phyloP scores from a whole-genome alignment of 1,140 invertebrate genomes.

The Onthophagus taurus region DNA sequence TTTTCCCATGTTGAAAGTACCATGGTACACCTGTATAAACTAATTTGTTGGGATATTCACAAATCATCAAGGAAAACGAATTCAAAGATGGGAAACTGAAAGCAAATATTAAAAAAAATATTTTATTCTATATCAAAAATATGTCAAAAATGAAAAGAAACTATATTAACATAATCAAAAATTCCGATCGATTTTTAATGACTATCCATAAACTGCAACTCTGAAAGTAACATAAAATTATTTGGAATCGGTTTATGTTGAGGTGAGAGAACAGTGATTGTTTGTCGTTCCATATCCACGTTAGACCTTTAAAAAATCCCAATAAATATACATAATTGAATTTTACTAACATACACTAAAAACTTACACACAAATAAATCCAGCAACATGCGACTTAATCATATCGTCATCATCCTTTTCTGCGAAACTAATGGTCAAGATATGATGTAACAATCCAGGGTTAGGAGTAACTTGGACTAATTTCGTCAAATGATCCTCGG shows the following conservation, averaged over 20 bases:
- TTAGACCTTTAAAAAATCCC: conserved; percentile 60
- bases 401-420: conserved; percentile 69
- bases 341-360: no score
- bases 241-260: conserved; percentile 80
- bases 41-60: no score
- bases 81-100: no score
- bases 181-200: no score
- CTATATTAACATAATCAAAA: no score
- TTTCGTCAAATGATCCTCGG: conserved; percentile 87
- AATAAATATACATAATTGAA: conserved; percentile 15
- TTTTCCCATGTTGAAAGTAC: no score
- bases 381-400: conserved; percentile 79
- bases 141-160: no score
- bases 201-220: conserved; percentile 83
- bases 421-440: conserved; percentile 80
- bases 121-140: no score
- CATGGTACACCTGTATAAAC: no score
- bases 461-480: conserved; percentile 72
- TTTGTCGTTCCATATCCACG: conserved; percentile 79
- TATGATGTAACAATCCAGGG: conserved; percentile 71
- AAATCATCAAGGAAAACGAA: no score
- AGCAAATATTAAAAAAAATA: no score
- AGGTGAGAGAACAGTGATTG: conserved; percentile 81
- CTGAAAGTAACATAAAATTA: conserved; percentile 69
- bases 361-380: conserved; percentile 92